Evolutionary conservation across 2,113 vertebrate species (phyloP).

Genomic region (Chiloscyllium plagiosum): DNA sequence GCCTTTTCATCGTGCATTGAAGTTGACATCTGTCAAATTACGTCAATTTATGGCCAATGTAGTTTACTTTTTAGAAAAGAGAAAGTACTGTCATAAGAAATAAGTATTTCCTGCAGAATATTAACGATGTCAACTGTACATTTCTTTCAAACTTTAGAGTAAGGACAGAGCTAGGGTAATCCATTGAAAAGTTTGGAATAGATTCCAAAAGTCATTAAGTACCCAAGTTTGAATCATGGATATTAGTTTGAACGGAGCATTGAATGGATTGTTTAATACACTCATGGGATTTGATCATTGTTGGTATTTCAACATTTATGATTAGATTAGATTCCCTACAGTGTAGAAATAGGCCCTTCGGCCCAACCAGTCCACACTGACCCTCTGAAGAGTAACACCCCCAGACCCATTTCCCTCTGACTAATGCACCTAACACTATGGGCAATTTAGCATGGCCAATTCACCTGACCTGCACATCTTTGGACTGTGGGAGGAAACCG

Average conservation of each 20-base stretch:
- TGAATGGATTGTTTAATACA: not conserved
- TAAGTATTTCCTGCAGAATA: not conserved
- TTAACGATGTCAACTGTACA: not conserved
- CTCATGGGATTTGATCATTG: not conserved
- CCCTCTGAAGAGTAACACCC: too few species aligned
- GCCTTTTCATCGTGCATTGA: constrained; percentile 51
- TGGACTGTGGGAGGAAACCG: too few species aligned
- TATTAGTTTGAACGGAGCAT: not conserved
- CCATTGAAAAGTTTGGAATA: not conserved
- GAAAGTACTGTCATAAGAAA: not conserved
- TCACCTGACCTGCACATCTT: too few species aligned
- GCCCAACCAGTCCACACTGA: too few species aligned
- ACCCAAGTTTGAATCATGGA: not conserved
- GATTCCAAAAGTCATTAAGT: not conserved
- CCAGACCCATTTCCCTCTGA: too few species aligned
- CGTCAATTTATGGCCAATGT: constrained; percentile 51
- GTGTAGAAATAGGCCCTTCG: too few species aligned
- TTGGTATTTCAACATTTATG: not conserved
- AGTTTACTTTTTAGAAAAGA: not conserved
- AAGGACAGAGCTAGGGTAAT: not conserved
- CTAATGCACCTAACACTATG: too few species aligned
- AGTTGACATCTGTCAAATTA: constrained; percentile 60
- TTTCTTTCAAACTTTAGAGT: not conserved
- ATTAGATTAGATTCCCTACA: too few species aligned
- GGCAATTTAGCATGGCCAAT: too few species aligned